Evolutionary conservation across 1,140 invertebrate genomes (phyloP).

Genomic region (Cecropterus lyciades): DNA sequence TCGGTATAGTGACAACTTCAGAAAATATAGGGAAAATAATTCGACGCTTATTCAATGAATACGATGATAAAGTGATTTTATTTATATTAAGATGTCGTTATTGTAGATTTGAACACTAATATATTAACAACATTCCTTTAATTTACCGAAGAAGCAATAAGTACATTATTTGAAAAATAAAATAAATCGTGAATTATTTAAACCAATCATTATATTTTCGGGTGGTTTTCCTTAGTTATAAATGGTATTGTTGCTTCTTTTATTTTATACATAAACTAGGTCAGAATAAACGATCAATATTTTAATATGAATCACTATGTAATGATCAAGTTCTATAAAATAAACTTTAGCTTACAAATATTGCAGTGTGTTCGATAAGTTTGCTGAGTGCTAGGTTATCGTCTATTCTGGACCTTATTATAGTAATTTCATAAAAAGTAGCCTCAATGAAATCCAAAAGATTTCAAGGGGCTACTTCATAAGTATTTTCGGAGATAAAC

Average conservation of each 20-base stretch:
- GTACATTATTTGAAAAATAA: constrained; percentile 17
- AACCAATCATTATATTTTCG: no score
- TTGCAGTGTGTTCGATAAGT: no score
- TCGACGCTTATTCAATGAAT: background rate
- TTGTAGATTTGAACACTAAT: no score
- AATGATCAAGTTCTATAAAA: no score
- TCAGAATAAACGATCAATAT: constrained; percentile 18
- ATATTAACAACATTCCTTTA: constrained; percentile 31
- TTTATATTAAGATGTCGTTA: no score
- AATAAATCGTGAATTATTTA: background rate
- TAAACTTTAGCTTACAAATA: no score
- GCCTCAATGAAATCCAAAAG: constrained; percentile 62
- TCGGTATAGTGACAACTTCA: background rate
- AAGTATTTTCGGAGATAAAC: constrained; percentile 31
- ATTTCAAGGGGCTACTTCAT: constrained; percentile 68
- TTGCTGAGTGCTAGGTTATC: constrained; percentile 4
- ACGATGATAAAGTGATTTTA: background rate
- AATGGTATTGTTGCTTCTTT: constrained; percentile 43
- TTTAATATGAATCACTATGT: no score
- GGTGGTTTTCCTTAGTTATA: background rate
- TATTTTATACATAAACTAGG: constrained; percentile 18
- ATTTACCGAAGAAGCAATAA: constrained; percentile 44
- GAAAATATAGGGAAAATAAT: background rate
- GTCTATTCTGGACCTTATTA: constrained; percentile 1
- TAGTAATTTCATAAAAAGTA: constrained; percentile 45